These are phyloP conservation scores for Cantharis rufa DNA, from an alignment of 2,888 invertebrate genomes.

Conservation along the genomic window DNA sequence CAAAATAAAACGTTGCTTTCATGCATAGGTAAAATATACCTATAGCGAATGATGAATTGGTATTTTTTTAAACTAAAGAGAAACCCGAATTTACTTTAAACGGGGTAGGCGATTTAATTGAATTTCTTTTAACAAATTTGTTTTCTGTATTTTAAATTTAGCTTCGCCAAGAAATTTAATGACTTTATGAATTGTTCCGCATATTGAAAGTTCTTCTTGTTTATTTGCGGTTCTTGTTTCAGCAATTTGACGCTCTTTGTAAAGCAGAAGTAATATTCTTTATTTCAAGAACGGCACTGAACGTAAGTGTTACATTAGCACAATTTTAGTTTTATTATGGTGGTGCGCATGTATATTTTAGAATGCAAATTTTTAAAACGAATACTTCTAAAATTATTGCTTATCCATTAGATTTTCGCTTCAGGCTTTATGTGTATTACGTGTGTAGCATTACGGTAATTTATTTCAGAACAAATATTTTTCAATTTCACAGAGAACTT, in stretches of 20 bases:
- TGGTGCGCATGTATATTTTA: not conserved
- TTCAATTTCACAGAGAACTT: conserved; percentile 12
- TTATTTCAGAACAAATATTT: conserved; percentile 11
- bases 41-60: not conserved
- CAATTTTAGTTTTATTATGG: not conserved
- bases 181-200: conserved; percentile 5
- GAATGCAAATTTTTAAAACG: not conserved
- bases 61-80: not conserved
- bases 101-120: conserved; percentile 5
- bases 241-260: conserved; percentile 79
- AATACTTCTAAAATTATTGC: not conserved
- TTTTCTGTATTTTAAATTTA: conserved; percentile 1
- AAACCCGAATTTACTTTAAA: not conserved
- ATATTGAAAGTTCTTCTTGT: not conserved
- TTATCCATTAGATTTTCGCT: not conserved
- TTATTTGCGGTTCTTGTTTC: conserved; percentile 50
- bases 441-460: not conserved
- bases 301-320: conserved; percentile 65
- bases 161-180: conserved; percentile 2
- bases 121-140: conserved; percentile 9
- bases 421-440: not conserved
- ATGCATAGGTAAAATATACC: not conserved
- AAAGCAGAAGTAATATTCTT: conserved; percentile 79
- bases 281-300: conserved; percentile 71
- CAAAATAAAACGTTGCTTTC: not conserved